Percentiles rank a stretch among this genome's conserved stretches.
Conservation (phyloP, 2,113 vertebrate genomes). For the Drymodes brunneopygia region DNA sequence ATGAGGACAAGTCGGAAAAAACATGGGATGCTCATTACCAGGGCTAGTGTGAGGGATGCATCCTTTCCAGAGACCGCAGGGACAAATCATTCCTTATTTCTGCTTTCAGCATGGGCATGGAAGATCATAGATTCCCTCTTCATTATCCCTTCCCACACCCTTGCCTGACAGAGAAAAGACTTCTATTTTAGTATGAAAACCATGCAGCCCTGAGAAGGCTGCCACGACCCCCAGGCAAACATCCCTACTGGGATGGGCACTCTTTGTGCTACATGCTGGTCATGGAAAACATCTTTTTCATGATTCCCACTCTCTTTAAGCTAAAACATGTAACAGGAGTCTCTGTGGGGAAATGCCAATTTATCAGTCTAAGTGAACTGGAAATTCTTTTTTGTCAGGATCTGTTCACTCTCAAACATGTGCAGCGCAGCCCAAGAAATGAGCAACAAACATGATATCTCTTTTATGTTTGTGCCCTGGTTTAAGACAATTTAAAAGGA, state of each 20-base stretch:
- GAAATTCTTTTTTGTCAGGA: background rate
- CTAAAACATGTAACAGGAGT: background rate
- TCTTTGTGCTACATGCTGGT: rapidly evolving
- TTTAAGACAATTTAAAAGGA: background rate
- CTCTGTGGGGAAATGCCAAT: background rate
- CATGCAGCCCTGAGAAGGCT: rapidly evolving
- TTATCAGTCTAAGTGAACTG: background rate
- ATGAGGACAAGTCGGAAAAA: background rate
- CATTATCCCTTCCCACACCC: background rate
- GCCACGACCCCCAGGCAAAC: background rate
- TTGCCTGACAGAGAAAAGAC: background rate
- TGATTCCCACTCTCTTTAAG: background rate
- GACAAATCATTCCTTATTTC: background rate
- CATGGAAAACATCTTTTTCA: background rate
- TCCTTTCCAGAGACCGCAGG: background rate
- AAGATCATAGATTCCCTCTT: background rate
- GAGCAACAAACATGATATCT: background rate
- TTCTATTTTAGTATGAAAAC: background rate
- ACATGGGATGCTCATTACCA: background rate
- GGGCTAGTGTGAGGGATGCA: rapidly evolving
- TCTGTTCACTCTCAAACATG: background rate
- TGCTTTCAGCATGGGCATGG: background rate
- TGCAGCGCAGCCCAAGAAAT: background rate
- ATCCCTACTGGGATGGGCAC: background rate
- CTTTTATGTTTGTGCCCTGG: background rate